Conservation (phyloP, 2,888 invertebrate genomes). For the Pachycephus smyrnensis region DNA sequence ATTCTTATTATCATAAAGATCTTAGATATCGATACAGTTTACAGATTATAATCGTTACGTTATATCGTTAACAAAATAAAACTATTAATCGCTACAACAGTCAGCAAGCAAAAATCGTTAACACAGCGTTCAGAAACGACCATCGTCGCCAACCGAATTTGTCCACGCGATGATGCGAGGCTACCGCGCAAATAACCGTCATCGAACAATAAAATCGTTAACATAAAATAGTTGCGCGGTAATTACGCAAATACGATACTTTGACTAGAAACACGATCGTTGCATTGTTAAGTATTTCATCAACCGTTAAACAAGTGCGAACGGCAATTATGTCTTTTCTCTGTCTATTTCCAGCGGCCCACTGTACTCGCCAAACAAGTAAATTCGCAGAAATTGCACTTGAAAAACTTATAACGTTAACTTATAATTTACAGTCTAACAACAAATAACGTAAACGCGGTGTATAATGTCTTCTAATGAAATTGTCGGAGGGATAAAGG, state of each 20-base stretch:
- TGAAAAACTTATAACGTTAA: too few relatives aligned
- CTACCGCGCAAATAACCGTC: constrained; percentile 1
- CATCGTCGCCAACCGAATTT: constrained; percentile 21
- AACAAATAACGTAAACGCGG: too few relatives aligned
- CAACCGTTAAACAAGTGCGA: not conserved
- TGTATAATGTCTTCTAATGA: too few relatives aligned
- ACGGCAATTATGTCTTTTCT: not conserved
- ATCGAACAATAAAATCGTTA: not conserved
- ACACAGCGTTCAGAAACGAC: constrained; percentile 29
- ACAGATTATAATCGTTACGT: constrained; percentile 32
- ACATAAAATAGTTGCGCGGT: not conserved
- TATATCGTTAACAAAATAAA: constrained; percentile 57
- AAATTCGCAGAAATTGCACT: too few relatives aligned
- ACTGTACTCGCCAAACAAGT: too few relatives aligned
- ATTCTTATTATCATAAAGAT: constrained; percentile 36
- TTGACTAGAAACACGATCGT: constrained; percentile 23
- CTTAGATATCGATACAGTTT: constrained; percentile 39
- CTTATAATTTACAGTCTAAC: too few relatives aligned
- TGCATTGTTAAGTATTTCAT: constrained; percentile 18
- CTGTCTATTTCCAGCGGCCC: too few relatives aligned
- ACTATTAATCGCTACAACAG: constrained; percentile 63
- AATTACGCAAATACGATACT: not conserved
- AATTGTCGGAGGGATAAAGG: too few relatives aligned
- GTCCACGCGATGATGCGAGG: constrained; percentile 1
- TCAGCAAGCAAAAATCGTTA: constrained; percentile 60